These are phyloP conservation scores for Chelon labrosus DNA, from an alignment of 2,797 vertebrate genomes.

Conservation along the genomic window DNA sequence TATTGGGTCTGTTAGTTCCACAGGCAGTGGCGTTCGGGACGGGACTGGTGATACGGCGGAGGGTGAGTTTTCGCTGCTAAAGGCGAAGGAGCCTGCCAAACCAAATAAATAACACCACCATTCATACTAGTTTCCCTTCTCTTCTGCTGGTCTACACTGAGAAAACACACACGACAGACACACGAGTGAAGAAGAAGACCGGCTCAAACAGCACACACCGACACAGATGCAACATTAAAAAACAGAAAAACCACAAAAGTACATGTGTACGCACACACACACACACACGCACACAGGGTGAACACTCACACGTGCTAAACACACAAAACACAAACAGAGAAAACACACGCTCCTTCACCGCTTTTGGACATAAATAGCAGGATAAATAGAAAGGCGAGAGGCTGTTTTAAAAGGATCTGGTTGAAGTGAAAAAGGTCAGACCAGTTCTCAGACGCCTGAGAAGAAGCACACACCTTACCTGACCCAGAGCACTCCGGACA, in stretches of 20 bases:
- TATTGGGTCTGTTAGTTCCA: slow-evolving; percentile 10
- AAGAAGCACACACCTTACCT: slow-evolving; percentile 64
- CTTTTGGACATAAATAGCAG: slow-evolving; percentile 77
- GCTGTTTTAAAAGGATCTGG: slow-evolving; percentile 54
- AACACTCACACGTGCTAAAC: slow-evolving; percentile 14
- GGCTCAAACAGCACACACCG: slow-evolving; percentile 33
- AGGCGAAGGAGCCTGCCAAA: slow-evolving; percentile 61
- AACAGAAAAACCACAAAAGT: not conserved
- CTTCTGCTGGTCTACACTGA: slow-evolving; percentile 36
- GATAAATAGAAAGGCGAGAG: slow-evolving; percentile 74
- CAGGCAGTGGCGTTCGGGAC: slow-evolving; percentile 47
- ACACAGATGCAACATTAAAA: slow-evolving; percentile 15
- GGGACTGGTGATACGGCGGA: slow-evolving; percentile 74
- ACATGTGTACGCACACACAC: slow-evolving; percentile 23
- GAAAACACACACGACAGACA: slow-evolving; percentile 39
- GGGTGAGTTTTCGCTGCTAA: slow-evolving; percentile 67
- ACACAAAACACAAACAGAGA: slow-evolving; percentile 29
- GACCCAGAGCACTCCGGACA: slow-evolving; percentile 44
- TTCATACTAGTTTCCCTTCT: slow-evolving; percentile 58
- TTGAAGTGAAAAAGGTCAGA: slow-evolving; percentile 65
- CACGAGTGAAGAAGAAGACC: slow-evolving; percentile 28
- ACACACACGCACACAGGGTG: slow-evolving; percentile 11
- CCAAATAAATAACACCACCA: slow-evolving; percentile 78
- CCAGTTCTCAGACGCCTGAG: slow-evolving; percentile 55
- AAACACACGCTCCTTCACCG: slow-evolving; percentile 48